A percentile compares a stretch with the other conserved stretches of the same genome.
phyloP scores from a whole-genome alignment of 2,888 invertebrate species.

The Melipona beecheii region DNA sequence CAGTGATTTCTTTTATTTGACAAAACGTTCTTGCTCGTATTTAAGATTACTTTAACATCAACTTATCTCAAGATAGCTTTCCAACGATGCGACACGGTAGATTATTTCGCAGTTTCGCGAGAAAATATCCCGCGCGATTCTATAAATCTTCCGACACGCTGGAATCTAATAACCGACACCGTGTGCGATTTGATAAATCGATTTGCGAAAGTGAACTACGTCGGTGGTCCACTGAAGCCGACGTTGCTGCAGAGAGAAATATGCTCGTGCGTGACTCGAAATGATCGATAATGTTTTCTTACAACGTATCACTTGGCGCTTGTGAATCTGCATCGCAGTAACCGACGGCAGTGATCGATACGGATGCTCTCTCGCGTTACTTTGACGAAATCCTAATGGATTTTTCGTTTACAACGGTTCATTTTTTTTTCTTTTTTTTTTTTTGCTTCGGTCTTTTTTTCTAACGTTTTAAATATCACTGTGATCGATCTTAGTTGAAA shows the following conservation, averaged over 20 bases:
- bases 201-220: constrained; percentile 13
- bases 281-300: constrained; percentile 16
- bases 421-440: no score
- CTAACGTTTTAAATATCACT: not conserved
- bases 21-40: no score
- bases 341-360: not conserved
- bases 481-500: no score
- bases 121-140: not conserved
- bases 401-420: not conserved
- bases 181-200: constrained; percentile 28
- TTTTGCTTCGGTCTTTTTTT: not conserved
- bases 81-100: not conserved
- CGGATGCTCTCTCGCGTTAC: not conserved
- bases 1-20: no score
- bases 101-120: constrained; percentile 12
- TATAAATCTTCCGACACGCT: not conserved
- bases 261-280: not conserved
- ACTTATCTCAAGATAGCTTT: no score
- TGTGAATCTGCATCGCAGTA: not conserved
- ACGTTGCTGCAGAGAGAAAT: not conserved
- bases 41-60: no score
- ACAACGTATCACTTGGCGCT: not conserved
- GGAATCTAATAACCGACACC: not conserved
- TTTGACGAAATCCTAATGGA: not conserved
- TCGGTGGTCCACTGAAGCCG: not conserved